Percentiles rank a stretch among this genome's conserved stretches.
These are phyloP conservation scores for Bombyx mandarina DNA, from an alignment of 1,140 invertebrate species.

Conservation along the genomic window DNA sequence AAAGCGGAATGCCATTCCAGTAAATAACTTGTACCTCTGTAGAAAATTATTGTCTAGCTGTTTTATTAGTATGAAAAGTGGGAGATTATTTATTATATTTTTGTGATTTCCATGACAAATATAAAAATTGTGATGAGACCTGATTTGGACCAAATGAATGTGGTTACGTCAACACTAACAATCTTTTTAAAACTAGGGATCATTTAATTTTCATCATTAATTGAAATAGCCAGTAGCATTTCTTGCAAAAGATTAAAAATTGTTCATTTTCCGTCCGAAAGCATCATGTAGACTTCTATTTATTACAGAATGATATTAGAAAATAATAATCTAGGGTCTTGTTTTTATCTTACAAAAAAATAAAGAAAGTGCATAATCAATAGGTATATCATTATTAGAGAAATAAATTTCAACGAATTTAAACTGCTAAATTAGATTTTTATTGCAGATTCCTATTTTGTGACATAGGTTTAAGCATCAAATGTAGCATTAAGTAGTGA, in stretches of 20 bases:
- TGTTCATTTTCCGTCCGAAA: constrained; percentile 26
- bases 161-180: background rate
- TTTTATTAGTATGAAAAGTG: background rate
- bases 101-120: constrained; percentile 20
- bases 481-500: constrained; percentile 22
- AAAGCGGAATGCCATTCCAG: too few species aligned
- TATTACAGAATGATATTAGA: too few species aligned
- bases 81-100: background rate
- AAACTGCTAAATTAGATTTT: constrained; percentile 25
- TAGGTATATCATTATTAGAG: too few species aligned
- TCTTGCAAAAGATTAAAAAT: constrained; percentile 6
- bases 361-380: too few species aligned
- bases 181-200: background rate
- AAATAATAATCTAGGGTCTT: too few species aligned
- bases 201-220: background rate
- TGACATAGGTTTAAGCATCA: constrained; percentile 52
- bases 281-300: too few species aligned
- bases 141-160: constrained; percentile 29
- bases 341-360: too few species aligned
- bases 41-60: background rate
- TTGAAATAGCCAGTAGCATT: constrained; percentile 1
- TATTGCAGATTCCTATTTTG: constrained; percentile 69
- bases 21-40: too few species aligned
- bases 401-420: constrained; percentile 8
- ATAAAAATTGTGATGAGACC: constrained; percentile 25